Conservation (phyloP, 2,888 invertebrate species). For the Heterodera filipjevi region DNA sequence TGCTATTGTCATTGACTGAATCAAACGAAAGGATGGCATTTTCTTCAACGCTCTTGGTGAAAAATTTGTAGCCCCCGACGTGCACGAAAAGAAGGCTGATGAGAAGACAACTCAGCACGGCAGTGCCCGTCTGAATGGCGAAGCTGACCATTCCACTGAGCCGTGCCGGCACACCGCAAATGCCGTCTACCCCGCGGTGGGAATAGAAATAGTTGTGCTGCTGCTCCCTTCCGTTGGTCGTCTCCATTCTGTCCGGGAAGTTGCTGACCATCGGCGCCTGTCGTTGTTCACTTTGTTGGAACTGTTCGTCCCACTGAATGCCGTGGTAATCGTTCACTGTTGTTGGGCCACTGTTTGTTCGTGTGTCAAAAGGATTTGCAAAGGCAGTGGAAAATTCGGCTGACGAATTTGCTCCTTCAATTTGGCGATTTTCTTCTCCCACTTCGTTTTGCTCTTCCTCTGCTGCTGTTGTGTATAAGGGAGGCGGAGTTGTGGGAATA, state of each 20-base stretch:
- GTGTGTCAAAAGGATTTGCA: background rate
- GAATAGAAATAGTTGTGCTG: conserved; percentile 5
- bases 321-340: background rate
- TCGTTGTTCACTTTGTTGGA: background rate
- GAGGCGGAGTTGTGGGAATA: background rate
- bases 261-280: conserved; percentile 8
- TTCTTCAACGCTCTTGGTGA: conserved; percentile 6
- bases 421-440: background rate
- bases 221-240: background rate
- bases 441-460: background rate
- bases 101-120: conserved; percentile 37
- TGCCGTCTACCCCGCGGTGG: conserved; percentile 34
- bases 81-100: conserved; percentile 41
- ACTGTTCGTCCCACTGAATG: background rate
- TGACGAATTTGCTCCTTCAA: background rate
- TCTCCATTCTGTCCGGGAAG: conserved; percentile 33
- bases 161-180: conserved; percentile 45
- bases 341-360: background rate
- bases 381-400: background rate
- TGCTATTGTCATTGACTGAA: background rate
- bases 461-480: conserved; percentile 5
- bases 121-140: conserved; percentile 34
- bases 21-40: conserved; percentile 12
- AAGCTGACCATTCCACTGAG: conserved; percentile 45
- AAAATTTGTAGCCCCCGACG: conserved; percentile 41